Percentiles rank a stretch among this genome's conserved stretches.
phyloP scores from a whole-genome alignment of 2,888 invertebrate genomes.

The Gryllus longicercus region DNA sequence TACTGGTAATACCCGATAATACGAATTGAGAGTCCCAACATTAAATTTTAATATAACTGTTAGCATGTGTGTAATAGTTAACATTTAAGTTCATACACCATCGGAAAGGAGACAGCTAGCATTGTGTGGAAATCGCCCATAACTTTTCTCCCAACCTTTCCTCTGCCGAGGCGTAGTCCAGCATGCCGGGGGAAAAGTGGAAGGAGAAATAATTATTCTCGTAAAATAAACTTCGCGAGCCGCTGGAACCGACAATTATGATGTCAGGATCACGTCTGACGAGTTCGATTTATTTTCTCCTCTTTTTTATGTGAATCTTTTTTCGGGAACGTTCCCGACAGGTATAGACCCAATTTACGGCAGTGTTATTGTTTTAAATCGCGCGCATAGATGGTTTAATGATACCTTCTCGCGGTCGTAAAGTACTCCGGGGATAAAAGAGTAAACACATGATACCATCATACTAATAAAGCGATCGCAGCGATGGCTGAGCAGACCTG shows the following conservation, averaged over 20 bases:
- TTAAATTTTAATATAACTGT: conserved; percentile 17
- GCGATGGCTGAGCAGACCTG: background rate
- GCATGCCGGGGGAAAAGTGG: background rate
- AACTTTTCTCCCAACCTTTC: background rate
- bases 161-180: background rate
- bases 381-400: background rate
- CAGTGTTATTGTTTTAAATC: conserved; percentile 17
- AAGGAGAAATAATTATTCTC: conserved; percentile 5
- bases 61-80: background rate
- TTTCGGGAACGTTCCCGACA: background rate
- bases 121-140: conserved; percentile 9
- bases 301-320: background rate
- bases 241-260: conserved; percentile 2
- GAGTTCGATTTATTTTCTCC: conserved; percentile 17
- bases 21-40: background rate
- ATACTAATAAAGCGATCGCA: background rate
- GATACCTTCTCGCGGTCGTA: background rate
- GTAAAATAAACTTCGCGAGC: conserved; percentile 10
- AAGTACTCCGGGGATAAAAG: background rate
- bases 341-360: conserved; percentile 17
- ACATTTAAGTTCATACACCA: background rate
- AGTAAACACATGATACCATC: conserved; percentile 17
- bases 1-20: background rate
- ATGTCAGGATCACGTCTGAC: conserved; percentile 17
- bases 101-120: background rate